Base-by-base conservation (phyloP, 2,113 vertebrate species). In the Prietella phreatophila region DNA sequence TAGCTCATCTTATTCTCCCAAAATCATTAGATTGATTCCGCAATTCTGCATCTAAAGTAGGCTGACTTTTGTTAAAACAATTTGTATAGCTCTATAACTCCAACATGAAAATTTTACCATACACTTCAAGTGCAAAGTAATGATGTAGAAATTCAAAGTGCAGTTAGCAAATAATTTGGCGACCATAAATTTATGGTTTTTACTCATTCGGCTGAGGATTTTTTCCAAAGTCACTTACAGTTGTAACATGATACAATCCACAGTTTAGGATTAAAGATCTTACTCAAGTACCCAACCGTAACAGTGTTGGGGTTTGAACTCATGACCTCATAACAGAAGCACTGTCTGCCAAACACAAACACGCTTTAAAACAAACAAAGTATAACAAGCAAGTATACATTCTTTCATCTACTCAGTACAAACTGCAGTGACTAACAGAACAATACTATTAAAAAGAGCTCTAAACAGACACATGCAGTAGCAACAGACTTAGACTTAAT, bases 401-500 rank as follows among this genome's bases (percentile, higher is more conserved):
- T 58, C 27, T 36, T 36, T 81, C n/a, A 58, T 30, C 22, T 5
- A 65, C 8, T 39, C 10, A 33, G 4, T 17, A 60, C 10, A 39
- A 36, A 33, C 20, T 36, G 1, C 1, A 86, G 42, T 11, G 69
- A 67, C 76, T 11, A 25, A 20, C 25, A n/a, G 10, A 61, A 63
- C 33, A 27, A 55, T 42, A 55, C 15, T 63, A 85, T n/a, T 60
- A 39, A 82, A 58, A 27, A 85, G 76, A 33, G 47, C 30, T 36
- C 60, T 36, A 56, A 71, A 85, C 19, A 30, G 20, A 78, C 42
- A 78, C 27, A 85, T 78, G 47, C 30, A 36, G 36, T 27, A n/a
- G 65, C 55, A 82, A 58, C 36, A 85, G 76, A 33, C 33, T 71
- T 3, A 27, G 79, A 69, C 47, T 0, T 76, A 86, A 83, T 83